Evolutionary conservation across 2,797 vertebrate genomes (phyloP).

Genomic region (Falco peregrinus): DNA sequence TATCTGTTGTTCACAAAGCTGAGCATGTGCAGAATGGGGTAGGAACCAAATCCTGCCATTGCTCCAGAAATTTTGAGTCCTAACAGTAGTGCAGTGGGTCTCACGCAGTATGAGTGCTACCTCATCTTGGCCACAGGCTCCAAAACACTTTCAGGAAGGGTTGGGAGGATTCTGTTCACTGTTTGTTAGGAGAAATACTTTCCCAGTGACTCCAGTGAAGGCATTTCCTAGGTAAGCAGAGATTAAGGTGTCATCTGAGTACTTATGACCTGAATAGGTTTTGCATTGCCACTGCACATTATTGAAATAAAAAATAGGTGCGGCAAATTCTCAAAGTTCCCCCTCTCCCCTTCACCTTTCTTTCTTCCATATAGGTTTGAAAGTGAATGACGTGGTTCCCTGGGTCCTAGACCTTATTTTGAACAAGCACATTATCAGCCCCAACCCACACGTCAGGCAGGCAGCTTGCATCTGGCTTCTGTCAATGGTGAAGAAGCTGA

Average conservation of each 20-base stretch:
- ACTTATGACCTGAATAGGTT: not conserved
- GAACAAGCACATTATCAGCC: conserved; percentile 88
- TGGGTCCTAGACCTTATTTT: conserved; percentile 92
- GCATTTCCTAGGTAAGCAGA: not conserved
- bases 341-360: not conserved
- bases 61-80: not conserved
- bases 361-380: conserved; percentile 78
- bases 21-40: not conserved
- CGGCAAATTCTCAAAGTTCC: not conserved
- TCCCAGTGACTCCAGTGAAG: not conserved
- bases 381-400: conserved; percentile 90
- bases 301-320: not conserved
- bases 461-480: conserved; percentile 97
- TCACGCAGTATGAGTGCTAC: not conserved
- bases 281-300: not conserved
- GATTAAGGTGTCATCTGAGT: not conserved
- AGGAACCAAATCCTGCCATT: not conserved
- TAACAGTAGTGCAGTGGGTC: not conserved
- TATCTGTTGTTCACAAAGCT: not conserved
- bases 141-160: not conserved
- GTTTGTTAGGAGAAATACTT: not conserved
- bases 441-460: conserved; percentile 93
- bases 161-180: not conserved
- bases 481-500: conserved; percentile 93
- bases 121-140: not conserved